Conservation (phyloP, 2,113 vertebrate species). For the Hypomesus transpacificus region DNA sequence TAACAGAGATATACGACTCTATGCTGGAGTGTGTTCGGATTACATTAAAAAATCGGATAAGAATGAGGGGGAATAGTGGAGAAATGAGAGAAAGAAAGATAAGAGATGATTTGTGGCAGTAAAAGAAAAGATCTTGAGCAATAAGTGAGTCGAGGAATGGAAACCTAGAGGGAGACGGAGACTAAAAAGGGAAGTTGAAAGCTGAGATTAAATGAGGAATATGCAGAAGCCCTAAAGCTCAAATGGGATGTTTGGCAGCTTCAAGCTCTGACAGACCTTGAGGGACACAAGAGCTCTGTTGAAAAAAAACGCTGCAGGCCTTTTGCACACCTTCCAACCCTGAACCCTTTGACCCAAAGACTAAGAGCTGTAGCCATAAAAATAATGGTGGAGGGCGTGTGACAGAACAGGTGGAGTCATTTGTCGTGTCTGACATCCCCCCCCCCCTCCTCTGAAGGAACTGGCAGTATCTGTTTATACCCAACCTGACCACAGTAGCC, state of each 20-base stretch:
- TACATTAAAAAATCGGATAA: not conserved
- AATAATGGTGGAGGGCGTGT: conserved; percentile 14
- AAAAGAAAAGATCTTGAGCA: conserved; percentile 16
- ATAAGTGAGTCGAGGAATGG: no score
- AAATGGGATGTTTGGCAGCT: conserved; percentile 28
- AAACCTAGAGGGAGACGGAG: conserved; percentile 8
- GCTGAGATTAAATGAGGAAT: conserved; percentile 33
- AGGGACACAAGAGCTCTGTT: conserved; percentile 1
- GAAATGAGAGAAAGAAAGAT: not conserved
- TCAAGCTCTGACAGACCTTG: not conserved
- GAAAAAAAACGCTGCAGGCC: conserved; percentile 4
- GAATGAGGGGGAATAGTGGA: not conserved
- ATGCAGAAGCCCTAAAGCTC: not conserved
- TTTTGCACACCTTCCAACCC: conserved; percentile 15
- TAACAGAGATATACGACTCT: not conserved
- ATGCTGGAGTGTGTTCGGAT: not conserved
- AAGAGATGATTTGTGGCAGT: conserved; percentile 22
- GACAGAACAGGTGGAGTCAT: conserved; percentile 58
- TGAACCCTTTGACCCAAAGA: not conserved
- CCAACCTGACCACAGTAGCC: conserved; percentile 51
- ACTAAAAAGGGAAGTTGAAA: conserved; percentile 33
- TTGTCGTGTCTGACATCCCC: conserved; percentile 38
- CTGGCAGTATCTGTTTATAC: not conserved
- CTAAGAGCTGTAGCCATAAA: not conserved
- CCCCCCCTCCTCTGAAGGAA: conserved; percentile 49